Evolutionary conservation across 2,113 vertebrate species (phyloP).

Genomic region (Eurypyga helias): DNA sequence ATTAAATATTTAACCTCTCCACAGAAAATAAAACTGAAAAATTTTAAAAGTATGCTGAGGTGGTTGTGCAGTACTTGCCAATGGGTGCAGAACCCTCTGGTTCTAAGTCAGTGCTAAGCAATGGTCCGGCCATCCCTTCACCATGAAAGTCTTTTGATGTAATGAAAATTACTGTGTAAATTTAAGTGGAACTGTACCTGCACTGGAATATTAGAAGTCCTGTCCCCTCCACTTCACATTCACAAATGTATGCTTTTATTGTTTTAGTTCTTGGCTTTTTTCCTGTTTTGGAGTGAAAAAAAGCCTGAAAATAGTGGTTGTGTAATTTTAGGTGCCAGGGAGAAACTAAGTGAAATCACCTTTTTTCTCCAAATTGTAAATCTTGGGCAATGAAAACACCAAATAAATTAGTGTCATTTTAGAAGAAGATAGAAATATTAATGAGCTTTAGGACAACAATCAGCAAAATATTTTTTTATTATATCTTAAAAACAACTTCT

Average conservation of each 20-base stretch:
- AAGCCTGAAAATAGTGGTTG: background rate
- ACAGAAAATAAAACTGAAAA: background rate
- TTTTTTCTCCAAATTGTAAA: background rate
- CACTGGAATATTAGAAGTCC: background rate
- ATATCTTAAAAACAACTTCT: background rate
- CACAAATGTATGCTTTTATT: background rate
- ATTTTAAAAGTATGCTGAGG: background rate
- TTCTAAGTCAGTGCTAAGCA: background rate
- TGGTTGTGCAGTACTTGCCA: background rate
- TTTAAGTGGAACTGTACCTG: background rate
- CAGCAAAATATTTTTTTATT: background rate
- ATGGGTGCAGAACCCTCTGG: background rate
- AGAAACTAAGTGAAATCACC: background rate
- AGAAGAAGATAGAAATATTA: background rate
- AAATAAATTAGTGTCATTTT: background rate
- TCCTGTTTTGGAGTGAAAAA: background rate
- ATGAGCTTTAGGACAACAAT: background rate
- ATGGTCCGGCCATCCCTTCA: background rate
- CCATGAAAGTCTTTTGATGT: background rate
- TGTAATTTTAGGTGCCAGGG: background rate
- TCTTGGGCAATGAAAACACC: background rate
- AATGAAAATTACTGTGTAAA: background rate
- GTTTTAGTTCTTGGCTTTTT: background rate
- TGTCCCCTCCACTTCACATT: background rate
- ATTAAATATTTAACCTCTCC: background rate